Conservation (phyloP, 2,797 vertebrate genomes). For the Rhinichthys osculus region DNA sequence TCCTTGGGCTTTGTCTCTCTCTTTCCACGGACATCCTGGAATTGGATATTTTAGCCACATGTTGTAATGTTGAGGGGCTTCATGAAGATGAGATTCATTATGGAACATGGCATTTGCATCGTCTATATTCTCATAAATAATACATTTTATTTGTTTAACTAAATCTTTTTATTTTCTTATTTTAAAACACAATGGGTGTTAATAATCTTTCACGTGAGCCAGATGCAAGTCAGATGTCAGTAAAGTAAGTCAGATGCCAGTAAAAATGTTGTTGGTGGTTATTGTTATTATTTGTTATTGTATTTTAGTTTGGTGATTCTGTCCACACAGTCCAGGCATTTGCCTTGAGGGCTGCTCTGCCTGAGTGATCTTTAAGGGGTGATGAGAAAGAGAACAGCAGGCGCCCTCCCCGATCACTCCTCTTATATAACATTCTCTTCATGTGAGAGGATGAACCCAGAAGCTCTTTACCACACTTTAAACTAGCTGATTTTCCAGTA, state of each 20-base stretch:
- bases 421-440: slow-evolving; percentile 55
- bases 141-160: not conserved
- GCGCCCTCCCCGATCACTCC: slow-evolving; percentile 47
- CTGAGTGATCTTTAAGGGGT: not conserved
- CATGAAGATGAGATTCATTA: not conserved
- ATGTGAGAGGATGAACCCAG: slow-evolving; percentile 38
- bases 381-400: slow-evolving; percentile 21
- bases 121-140: not conserved
- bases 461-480: slow-evolving; percentile 14
- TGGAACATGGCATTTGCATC: not conserved
- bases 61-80: not conserved
- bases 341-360: not conserved
- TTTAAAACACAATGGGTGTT: not conserved
- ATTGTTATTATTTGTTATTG: not conserved
- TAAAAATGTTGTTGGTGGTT: not conserved
- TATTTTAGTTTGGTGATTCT: slow-evolving; percentile 1
- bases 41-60: not conserved
- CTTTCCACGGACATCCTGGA: not conserved
- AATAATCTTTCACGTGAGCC: not conserved
- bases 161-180: not conserved
- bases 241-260: not conserved
- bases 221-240: not conserved
- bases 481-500: slow-evolving; percentile 13
- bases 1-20: not conserved
- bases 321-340: not conserved